Evolutionary conservation across 2,888 invertebrate genomes (phyloP).

Genomic region (Scaptomyza cyrtandrae): DNA sequence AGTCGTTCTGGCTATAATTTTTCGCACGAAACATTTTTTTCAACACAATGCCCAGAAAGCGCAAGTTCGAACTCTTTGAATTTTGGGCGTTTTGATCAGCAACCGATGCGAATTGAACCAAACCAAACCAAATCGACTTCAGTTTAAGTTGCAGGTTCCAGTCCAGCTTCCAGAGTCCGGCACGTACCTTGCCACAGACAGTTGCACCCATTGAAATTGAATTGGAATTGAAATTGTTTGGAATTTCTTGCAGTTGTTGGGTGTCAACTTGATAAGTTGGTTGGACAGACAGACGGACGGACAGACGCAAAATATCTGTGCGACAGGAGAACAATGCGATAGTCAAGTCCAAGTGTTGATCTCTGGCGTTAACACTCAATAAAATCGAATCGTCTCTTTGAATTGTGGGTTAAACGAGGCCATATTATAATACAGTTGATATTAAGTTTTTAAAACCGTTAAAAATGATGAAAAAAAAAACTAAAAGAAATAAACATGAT

Average conservation of each 20-base stretch:
- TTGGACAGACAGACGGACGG: conserved; percentile 16
- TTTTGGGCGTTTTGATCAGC: conserved; percentile 68
- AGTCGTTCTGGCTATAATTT: conserved; percentile 73
- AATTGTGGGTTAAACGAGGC: background rate
- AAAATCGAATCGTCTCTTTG: conserved; percentile 5
- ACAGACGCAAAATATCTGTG: conserved; percentile 25
- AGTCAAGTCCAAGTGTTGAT: conserved; percentile 29
- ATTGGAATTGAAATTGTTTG: conserved; percentile 75
- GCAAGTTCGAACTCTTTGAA: conserved; percentile 37
- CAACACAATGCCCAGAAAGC: conserved; percentile 32
- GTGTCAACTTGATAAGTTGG: conserved; percentile 83
- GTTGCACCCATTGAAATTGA: conserved; percentile 63
- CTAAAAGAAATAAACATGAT: too few species aligned
- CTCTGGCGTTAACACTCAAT: conserved; percentile 55
- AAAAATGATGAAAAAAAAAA: too few species aligned
- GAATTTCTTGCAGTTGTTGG: conserved; percentile 83
- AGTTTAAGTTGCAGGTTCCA: background rate
- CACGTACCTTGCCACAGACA: conserved; percentile 35
- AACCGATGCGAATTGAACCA: conserved; percentile 33
- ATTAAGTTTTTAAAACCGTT: too few species aligned
- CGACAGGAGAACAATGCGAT: conserved; percentile 66
- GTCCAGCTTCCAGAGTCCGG: background rate
- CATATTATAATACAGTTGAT: conserved; percentile 11
- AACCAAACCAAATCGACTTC: conserved; percentile 2
- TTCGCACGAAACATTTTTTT: conserved; percentile 57